These are phyloP conservation scores for Hydropsyche tenuis DNA, from an alignment of 1,140 invertebrate genomes.

Conservation along the genomic window DNA sequence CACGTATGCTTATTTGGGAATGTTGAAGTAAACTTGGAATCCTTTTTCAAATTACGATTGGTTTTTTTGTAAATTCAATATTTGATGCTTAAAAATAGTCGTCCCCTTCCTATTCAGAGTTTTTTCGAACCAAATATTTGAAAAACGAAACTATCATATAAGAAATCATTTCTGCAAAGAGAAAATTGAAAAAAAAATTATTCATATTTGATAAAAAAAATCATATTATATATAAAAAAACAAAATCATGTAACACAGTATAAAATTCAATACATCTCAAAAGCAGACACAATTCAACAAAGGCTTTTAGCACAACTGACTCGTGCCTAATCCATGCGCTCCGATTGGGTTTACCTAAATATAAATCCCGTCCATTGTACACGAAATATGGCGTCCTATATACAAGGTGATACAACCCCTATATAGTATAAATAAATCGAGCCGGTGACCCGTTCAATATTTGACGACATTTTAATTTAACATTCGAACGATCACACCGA, in stretches of 20 bases:
- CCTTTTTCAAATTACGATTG: neutral
- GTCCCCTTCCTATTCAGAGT: no score
- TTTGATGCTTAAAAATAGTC: no score
- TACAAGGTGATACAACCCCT: neutral
- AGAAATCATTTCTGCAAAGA: no score
- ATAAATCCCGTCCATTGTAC: neutral
- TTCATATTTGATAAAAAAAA: no score
- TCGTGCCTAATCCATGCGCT: neutral
- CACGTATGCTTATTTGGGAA: no score
- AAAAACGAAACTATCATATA: no score
- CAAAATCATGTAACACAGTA: no score
- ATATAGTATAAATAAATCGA: conserved; percentile 16
- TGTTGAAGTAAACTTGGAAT: neutral
- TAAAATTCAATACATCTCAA: neutral
- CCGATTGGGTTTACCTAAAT: neutral
- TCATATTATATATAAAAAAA: no score
- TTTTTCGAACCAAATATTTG: no score
- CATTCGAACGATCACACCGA: conserved; percentile 34
- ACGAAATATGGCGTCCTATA: neutral
- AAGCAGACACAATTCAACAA: neutral
- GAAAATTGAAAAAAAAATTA: no score
- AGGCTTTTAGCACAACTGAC: neutral
- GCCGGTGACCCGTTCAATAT: conserved; percentile 33
- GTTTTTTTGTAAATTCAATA: no score
- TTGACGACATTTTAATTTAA: conserved; percentile 37